Conservation (phyloP, 37 sponge, comb jelly and placozoan genomes). For the Chondrilla cf. caribensis region DNA sequence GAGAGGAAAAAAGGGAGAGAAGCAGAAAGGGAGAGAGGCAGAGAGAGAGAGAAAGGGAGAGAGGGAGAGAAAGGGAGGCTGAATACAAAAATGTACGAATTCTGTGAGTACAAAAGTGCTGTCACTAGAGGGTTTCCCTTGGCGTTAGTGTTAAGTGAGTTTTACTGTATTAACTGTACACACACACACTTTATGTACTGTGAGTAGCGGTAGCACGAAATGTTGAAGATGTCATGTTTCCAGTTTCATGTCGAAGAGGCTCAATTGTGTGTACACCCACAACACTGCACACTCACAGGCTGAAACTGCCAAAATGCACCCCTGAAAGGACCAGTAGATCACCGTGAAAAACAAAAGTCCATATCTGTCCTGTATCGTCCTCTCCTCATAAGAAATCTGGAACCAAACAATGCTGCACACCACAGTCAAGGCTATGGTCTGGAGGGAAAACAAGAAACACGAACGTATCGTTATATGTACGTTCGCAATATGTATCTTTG, state of each 20-base stretch:
- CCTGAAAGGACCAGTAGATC: slow-evolving; percentile 47
- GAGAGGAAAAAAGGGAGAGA: not conserved
- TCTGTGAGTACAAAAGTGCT: too few species aligned
- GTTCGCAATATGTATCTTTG: too few species aligned
- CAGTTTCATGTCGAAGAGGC: too few species aligned
- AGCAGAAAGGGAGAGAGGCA: not conserved
- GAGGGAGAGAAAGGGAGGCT: not conserved
- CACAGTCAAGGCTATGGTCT: slow-evolving; percentile 25
- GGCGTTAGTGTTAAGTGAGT: too few species aligned
- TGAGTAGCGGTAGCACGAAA: too few species aligned
- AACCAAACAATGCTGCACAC: slow-evolving; percentile 63
- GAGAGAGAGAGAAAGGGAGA: not conserved
- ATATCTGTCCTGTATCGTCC: slow-evolving; percentile 44
- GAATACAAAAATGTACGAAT: not conserved
- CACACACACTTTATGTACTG: too few species aligned
- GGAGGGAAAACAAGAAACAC: too few species aligned
- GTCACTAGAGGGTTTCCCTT: too few species aligned
- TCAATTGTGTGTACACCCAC: too few species aligned
- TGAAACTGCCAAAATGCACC: not conserved
- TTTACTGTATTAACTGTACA: too few species aligned
- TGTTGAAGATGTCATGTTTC: too few species aligned
- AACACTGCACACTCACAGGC: slow-evolving; percentile 4
- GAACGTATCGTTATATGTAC: too few species aligned
- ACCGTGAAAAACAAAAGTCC: slow-evolving; percentile 66
- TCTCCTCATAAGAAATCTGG: slow-evolving; percentile 54